Base-by-base conservation (phyloP, 2,113 vertebrate genomes). In the Clarias gariepinus region DNA sequence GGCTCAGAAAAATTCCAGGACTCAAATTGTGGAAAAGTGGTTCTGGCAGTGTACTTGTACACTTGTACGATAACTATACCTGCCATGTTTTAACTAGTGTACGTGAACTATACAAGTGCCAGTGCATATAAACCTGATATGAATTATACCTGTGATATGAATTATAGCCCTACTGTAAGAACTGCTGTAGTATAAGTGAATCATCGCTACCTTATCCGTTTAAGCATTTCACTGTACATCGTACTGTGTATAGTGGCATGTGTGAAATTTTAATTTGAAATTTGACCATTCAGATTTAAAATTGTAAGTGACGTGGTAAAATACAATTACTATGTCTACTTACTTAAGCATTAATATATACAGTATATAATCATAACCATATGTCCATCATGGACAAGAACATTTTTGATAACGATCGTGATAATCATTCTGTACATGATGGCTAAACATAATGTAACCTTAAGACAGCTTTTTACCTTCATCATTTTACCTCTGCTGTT, bases 401-500 rank as follows among this genome's bases (percentile, higher is more conserved):
- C 23, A 18, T n/a, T 74, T 84, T 47, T 47, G 47, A 47, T 47
- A 47, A 47, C 7, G 7, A 47, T 47, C 6, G 25, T 55, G 83
- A 84, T 84, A 76, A 84, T 74, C 69, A 47, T 47, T 74, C 73
- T 84, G 16, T 60, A 60, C 53, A 9, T 76, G 21, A 23, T 71
- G 66, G 7, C 64, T 69, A 9, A 58, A 52, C 36, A 15, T 82
- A 36, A 66, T 68, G 1, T 36, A 68, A 13, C 61, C n/a, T 30
- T 16, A 28, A 52, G 36, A 53, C 7, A 19, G 63, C 28, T 16
- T 15, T 28, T 10, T 55, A 53, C 47, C 41, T 28, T 6, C 57
- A 33, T 83, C 11, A 33, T 71, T 57, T 71, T n/a, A 83, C 28
- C 19, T 41, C 33, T 3, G 16, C n/a, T 41, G 63, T 53, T 19